Percentiles rank a stretch among this genome's conserved stretches.
Evolutionary conservation across 2,888 invertebrate genomes (phyloP).

Genomic region (Limenitis arthemis): DNA sequence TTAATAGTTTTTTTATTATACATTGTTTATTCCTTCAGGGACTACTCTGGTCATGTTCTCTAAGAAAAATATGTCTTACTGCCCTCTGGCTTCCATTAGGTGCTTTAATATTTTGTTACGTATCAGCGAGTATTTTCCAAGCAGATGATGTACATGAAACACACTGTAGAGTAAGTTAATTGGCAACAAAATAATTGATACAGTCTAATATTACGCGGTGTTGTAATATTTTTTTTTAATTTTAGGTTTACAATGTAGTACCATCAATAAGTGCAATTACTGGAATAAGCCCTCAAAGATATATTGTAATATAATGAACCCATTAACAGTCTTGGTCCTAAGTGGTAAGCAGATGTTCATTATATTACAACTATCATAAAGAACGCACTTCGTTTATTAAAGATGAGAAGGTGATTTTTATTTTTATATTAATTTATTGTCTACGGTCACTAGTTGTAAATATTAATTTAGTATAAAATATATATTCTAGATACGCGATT

Average conservation of each 20-base stretch:
- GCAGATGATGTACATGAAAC: constrained; percentile 96
- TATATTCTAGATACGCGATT: constrained; percentile 56
- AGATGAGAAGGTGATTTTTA: constrained; percentile 58
- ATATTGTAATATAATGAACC: too few species aligned
- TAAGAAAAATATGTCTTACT: constrained; percentile 85
- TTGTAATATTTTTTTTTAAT: constrained; percentile 3
- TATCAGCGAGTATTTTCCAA: constrained; percentile 92
- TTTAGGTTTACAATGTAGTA: constrained; percentile 92
- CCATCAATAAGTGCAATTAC: constrained; percentile 97
- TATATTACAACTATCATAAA: constrained; percentile 88
- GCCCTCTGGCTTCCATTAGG: constrained; percentile 89
- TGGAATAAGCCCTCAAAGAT: constrained; percentile 92
- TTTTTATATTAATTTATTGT: not conserved
- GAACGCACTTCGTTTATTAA: constrained; percentile 74
- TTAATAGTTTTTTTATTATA: constrained; percentile 15
- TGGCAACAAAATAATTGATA: not conserved
- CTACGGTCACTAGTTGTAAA: not conserved
- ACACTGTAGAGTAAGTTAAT: constrained; percentile 87
- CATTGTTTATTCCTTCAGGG: constrained; percentile 46
- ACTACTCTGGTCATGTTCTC: constrained; percentile 80
- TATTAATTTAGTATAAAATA: not conserved
- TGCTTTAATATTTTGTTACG: constrained; percentile 89
- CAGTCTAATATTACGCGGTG: not conserved
- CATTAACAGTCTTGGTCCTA: too few species aligned
- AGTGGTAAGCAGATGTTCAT: too few species aligned